Conservation (phyloP, 2,888 invertebrate genomes). For the Electrophaes corylata region DNA sequence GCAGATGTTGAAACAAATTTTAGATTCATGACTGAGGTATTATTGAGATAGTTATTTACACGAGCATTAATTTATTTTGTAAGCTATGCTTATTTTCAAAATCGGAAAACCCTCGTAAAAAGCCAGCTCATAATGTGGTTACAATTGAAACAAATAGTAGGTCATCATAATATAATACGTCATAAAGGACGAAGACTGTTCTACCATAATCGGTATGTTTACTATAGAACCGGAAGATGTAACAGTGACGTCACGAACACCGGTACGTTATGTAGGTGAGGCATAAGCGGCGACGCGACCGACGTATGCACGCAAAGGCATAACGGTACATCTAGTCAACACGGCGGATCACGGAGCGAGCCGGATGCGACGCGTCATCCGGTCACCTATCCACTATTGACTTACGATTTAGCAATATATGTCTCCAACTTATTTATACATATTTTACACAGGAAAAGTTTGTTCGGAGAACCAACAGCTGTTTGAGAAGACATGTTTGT, state of each 20-base stretch:
- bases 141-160: neutral
- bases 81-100: neutral
- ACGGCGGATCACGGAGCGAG: slow-evolving; percentile 30
- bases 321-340: slow-evolving; percentile 40
- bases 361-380: slow-evolving; percentile 40
- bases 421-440: neutral
- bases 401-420: slow-evolving; percentile 35
- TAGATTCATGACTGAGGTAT: slow-evolving; percentile 42
- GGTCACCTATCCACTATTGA: slow-evolving; percentile 31
- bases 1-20: slow-evolving; percentile 56
- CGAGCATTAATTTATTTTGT: slow-evolving; percentile 4
- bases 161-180: neutral
- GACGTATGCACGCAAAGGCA: slow-evolving; percentile 37
- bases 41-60: slow-evolving; percentile 25
- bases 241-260: slow-evolving; percentile 27
- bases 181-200: slow-evolving; percentile 6
- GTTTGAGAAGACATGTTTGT: neutral
- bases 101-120: too few relatives aligned
- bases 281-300: slow-evolving; percentile 13
- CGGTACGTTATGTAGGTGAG: slow-evolving; percentile 30
- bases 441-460: neutral
- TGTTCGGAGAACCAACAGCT: neutral
- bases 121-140: too few relatives aligned
- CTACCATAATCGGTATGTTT: slow-evolving; percentile 7
- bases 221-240: slow-evolving; percentile 18